These are phyloP conservation scores for Syngnathoides biaculeatus DNA, from an alignment of 2,113 vertebrate genomes.

Conservation along the genomic window DNA sequence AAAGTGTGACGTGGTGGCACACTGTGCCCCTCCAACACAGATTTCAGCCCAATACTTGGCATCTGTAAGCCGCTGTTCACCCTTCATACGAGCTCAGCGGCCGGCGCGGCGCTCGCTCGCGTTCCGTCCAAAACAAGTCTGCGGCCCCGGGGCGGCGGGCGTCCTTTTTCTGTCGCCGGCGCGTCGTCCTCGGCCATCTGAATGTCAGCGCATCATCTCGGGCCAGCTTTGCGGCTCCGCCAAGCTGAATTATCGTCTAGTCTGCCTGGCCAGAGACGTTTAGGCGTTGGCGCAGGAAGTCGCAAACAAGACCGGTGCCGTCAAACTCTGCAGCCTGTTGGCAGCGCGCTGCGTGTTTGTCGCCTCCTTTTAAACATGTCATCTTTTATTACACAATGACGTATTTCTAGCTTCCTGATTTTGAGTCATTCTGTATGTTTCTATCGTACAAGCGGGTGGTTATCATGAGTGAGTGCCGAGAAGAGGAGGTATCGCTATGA, in stretches of 20 bases:
- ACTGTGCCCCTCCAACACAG: slow-evolving; percentile 37
- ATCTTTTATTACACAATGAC: not conserved
- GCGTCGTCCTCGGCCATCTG: slow-evolving; percentile 39
- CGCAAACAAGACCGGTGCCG: no score
- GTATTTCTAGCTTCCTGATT: no score
- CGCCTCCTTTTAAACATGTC: not conserved
- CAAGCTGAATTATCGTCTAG: slow-evolving; percentile 54
- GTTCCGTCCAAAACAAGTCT: slow-evolving; percentile 58
- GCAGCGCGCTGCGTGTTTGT: slow-evolving; percentile 34
- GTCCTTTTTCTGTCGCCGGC: slow-evolving; percentile 64
- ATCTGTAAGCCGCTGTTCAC: slow-evolving; percentile 46
- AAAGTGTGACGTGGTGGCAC: slow-evolving; percentile 47
- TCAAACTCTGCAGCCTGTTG: slow-evolving; percentile 21
- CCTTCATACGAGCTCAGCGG: slow-evolving; percentile 42
- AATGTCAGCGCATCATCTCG: slow-evolving; percentile 58
- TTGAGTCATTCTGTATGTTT: no score
- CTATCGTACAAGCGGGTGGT: no score
- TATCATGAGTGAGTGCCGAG: no score
- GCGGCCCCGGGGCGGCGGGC: slow-evolving; percentile 38
- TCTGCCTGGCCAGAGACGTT: slow-evolving; percentile 47
- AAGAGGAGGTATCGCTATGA: no score
- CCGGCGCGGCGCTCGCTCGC: slow-evolving; percentile 46
- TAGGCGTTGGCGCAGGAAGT: slow-evolving; percentile 41
- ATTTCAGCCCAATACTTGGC: slow-evolving; percentile 35
- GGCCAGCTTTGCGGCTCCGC: slow-evolving; percentile 41